phyloP scores from a whole-genome alignment of 2,888 invertebrate species.

The Neelides folsomi region DNA sequence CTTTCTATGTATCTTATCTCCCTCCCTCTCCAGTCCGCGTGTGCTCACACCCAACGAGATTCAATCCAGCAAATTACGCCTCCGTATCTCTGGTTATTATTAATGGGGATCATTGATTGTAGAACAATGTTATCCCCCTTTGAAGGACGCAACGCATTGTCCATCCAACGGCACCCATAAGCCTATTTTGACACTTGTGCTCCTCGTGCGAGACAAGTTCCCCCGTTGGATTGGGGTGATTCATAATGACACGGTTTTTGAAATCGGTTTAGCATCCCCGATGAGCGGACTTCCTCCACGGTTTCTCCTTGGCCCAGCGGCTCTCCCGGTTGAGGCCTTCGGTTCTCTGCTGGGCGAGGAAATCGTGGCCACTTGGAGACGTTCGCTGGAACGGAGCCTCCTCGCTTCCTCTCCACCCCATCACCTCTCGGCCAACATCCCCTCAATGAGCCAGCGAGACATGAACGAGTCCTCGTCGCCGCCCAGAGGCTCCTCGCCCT shows the following conservation, averaged over 20 bases:
- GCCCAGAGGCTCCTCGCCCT: constrained; percentile 28
- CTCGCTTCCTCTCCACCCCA: constrained; percentile 33
- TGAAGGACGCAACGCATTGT: too few species aligned
- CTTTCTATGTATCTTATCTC: not conserved
- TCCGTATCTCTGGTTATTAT: too few species aligned
- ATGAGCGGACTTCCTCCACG: constrained; percentile 29
- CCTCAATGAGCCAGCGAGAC: constrained; percentile 34
- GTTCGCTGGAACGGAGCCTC: constrained; percentile 48
- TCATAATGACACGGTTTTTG: too few species aligned
- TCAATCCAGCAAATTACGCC: too few species aligned
- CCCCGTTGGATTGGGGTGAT: too few species aligned
- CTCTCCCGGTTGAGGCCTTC: constrained; percentile 35
- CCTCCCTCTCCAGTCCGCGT: not conserved
- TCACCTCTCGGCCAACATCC: constrained; percentile 34
- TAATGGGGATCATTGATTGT: too few species aligned
- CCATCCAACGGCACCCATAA: too few species aligned
- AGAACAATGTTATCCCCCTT: too few species aligned
- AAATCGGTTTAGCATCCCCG: constrained; percentile 24
- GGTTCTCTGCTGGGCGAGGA: constrained; percentile 56
- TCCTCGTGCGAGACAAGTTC: too few species aligned
- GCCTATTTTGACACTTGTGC: too few species aligned
- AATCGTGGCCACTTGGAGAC: constrained; percentile 65
- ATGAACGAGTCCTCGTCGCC: constrained; percentile 31
- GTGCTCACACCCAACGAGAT: too few species aligned
- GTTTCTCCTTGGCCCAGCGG: constrained; percentile 27